Base-by-base conservation (phyloP, 2,888 invertebrate genomes). In the Deilephila porcellus region DNA sequence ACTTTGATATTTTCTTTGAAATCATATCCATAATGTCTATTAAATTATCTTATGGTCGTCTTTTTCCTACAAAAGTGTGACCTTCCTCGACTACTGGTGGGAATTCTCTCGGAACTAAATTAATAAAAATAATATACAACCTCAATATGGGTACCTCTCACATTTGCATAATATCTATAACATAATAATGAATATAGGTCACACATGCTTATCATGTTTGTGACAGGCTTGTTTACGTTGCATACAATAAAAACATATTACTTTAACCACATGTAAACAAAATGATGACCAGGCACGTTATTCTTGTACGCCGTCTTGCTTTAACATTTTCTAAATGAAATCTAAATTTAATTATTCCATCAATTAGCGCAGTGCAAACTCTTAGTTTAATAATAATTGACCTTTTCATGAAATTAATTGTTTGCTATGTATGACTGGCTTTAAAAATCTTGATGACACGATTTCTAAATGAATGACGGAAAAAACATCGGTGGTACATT, bases 321-420 rank as follows among this genome's bases (percentile, higher is more conserved):
- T 85, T 71, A 90, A 81, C 20, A 90, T 87, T 79, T 86, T n/a
- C n/a, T n/a, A n/a, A n/a, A n/a, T n/a, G 32, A 32, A 62, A 45
- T 73, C 71, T 72, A 76, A 62, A 37, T 25, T 37, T 60, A 5
- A n/a, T 56, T 56, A n/a, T 1, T n/a, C 5, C 17, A 11, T 45
- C 45, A 11, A 11, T 14, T 14, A 45, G 45, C 11, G 14, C 14
- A 45, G 1, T 11, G 6, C 14, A 45, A 0, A 14, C 14, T 14
- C 14, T 45, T 11, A 11, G 45, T 14, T 45, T 14, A 3, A 45
- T 11, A 45, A 14, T 45, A 14, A 11, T 45, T 14, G 3, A 45
- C 2, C 0, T 14, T 45, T 45, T 45, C 19, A 56, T n/a, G 7
- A 1, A n/a, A 5, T 56, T 56, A 19, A n/a, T 4, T 56, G 5